Conservation (phyloP, 2,113 vertebrate species). For the Periophthalmus modestus region DNA sequence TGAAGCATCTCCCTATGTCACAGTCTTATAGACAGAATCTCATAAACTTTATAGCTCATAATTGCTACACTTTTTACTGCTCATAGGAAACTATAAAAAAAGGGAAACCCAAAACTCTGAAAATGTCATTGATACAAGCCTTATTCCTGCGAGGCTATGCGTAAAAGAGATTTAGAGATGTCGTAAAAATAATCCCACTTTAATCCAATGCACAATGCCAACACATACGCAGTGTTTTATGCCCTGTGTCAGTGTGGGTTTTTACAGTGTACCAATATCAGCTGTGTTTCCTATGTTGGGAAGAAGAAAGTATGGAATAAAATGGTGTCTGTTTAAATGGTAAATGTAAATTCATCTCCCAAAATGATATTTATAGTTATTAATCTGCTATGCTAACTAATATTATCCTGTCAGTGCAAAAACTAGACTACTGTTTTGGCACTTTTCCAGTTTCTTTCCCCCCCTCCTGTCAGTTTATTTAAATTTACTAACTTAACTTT, state of each 20-base stretch:
- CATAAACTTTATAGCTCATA: constrained; percentile 59
- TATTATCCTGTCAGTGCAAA: too few relatives aligned
- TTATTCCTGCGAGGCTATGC: constrained; percentile 30
- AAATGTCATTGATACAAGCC: constrained; percentile 45
- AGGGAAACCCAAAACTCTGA: constrained; percentile 44
- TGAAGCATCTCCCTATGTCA: constrained; percentile 11
- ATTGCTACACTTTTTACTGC: constrained; percentile 57
- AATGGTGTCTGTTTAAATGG: too few relatives aligned
- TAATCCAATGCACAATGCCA: constrained; percentile 35
- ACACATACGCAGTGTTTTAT: constrained; percentile 16
- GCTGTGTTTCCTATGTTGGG: neutral
- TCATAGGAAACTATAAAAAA: constrained; percentile 50
- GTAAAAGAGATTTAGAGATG: constrained; percentile 38
- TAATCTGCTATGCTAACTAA: too few relatives aligned
- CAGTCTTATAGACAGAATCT: constrained; percentile 41
- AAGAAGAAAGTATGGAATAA: neutral
- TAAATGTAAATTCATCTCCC: too few relatives aligned
- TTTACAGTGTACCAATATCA: neutral
- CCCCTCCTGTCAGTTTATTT: too few relatives aligned
- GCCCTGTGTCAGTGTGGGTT: constrained; percentile 3
- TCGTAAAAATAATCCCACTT: constrained; percentile 24
- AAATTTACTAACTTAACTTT: too few relatives aligned
- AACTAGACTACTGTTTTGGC: too few relatives aligned
- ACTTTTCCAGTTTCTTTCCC: too few relatives aligned
- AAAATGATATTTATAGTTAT: too few relatives aligned